phyloP scores from a whole-genome alignment of 2,113 vertebrate species.

The Meles meles region DNA sequence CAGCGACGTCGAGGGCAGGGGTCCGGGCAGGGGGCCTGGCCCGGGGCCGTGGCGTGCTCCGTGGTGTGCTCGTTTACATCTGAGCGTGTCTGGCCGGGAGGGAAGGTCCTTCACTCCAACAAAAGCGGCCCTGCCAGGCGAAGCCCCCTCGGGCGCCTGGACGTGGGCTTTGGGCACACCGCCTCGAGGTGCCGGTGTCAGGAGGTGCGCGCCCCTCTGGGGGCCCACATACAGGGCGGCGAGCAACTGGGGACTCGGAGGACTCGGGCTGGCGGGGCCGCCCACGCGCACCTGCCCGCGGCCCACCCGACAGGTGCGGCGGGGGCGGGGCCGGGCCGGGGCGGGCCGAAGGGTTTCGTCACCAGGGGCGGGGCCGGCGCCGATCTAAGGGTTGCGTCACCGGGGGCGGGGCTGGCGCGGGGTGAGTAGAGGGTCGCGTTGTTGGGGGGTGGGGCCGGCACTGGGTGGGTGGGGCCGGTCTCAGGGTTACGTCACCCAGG shows the following conservation, averaged over 20 bases:
- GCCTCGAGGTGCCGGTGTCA: neutral
- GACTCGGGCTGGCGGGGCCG: accelerated
- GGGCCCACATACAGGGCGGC: neutral
- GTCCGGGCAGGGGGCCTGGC: neutral
- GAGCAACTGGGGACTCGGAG: neutral
- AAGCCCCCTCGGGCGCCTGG: neutral
- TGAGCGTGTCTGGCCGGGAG: neutral
- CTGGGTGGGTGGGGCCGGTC: too few species aligned
- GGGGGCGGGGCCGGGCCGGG: neutral
- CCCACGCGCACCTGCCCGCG: neutral
- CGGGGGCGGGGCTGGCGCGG: too few species aligned
- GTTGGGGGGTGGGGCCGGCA: too few species aligned
- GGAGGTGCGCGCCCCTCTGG: neutral
- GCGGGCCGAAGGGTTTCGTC: neutral
- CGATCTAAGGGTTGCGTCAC: neutral
- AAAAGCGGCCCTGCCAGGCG: neutral
- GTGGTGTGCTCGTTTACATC: neutral
- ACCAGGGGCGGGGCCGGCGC: neutral
- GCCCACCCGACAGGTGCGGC: neutral
- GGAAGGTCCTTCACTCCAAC: neutral
- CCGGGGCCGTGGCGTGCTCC: too few species aligned
- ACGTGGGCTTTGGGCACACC: neutral
- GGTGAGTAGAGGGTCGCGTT: neutral
- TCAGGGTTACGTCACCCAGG: neutral
- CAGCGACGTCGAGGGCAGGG: neutral